Evolutionary conservation across 2,888 invertebrate species (phyloP).

Genomic region (Cheilosia vernalis): DNA sequence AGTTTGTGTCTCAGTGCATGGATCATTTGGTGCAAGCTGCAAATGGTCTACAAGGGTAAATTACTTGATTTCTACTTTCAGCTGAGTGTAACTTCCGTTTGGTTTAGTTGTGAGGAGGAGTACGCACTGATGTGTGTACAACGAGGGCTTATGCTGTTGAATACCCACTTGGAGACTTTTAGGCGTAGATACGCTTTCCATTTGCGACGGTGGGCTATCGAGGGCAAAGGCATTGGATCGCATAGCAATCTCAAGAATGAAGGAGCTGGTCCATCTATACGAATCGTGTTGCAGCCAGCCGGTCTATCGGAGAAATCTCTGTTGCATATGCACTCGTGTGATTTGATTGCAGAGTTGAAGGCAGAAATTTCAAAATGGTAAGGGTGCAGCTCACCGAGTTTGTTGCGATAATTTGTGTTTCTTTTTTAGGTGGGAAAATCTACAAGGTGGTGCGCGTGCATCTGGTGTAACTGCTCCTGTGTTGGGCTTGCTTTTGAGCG

Average conservation of each 20-base stretch:
- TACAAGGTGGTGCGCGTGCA: conserved; percentile 82
- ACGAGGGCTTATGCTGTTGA: conserved; percentile 92
- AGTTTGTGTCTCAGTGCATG: conserved; percentile 97
- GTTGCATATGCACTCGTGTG: conserved; percentile 92
- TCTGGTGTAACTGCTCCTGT: conserved; percentile 84
- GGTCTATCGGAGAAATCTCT: conserved; percentile 93
- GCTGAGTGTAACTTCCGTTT: background rate
- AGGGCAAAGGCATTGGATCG: conserved; percentile 90
- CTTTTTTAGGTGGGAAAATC: conserved; percentile 87
- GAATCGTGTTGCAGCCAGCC: conserved; percentile 94
- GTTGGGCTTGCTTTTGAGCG: conserved; percentile 88
- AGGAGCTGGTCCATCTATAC: conserved; percentile 87
- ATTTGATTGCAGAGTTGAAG: conserved; percentile 94
- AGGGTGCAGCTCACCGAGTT: background rate
- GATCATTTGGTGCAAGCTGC: conserved; percentile 93
- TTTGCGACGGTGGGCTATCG: conserved; percentile 93
- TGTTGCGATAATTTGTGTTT: background rate
- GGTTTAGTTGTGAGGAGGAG: conserved; percentile 84
- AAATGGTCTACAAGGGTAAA: conserved; percentile 86
- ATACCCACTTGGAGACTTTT: conserved; percentile 97
- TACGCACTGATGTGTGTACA: conserved; percentile 94
- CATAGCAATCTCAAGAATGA: conserved; percentile 85
- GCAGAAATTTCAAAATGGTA: conserved; percentile 97
- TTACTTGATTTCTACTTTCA: conserved; percentile 8
- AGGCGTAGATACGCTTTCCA: conserved; percentile 94